Base-by-base conservation (phyloP, 2,797 vertebrate species). In the Emydoidea blandingii region DNA sequence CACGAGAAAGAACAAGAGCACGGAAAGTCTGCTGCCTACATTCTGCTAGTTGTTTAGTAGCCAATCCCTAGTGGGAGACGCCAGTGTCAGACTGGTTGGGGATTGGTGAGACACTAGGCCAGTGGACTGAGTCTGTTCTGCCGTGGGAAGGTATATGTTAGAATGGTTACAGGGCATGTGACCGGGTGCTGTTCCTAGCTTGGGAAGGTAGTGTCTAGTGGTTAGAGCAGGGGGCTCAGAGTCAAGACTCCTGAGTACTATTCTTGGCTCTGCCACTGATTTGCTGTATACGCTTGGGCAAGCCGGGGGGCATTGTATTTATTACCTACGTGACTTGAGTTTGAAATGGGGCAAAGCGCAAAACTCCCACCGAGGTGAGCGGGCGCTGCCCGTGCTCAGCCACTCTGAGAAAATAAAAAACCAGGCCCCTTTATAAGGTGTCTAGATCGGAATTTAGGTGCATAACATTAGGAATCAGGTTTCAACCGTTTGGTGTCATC, bases 381-480 rank as follows among this genome's bases (percentile, higher is more conserved):
- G 56, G 41, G 62, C 15, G 4, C 74, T 1, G 0, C 21, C 50
- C 49, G 76, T 79, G 44, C 87, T 76, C 81, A 57, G 92, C 34
- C 49, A 79, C 41, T 37, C 21, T 72, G n/a, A 41, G n/a, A 72
- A 72, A 23, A 37, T 31, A 34, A 15, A 16, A 54, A 34, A 16
- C 6, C 29, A 34, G 31, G 54, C 56, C 87, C 49, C 37, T 47
- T 49, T 74, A 87, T 81, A 76, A 0, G 6, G 11, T 50, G 44
- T 25, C 65, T 37, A 92, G 87, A 72, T 44, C 78, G 68, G 76
- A 85, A 83, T 88, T 82, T 68, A 82, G 90, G 94, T 78, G 87
- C 44, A 78, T 76, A 82, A 12, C 37, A n/a, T 82, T 84, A 82
- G 89, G 12, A 34, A 29, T n/a, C 37, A 87, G 54, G 12, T 89